These are phyloP conservation scores for Pardosa pseudoannulata DNA, from an alignment of 2,888 invertebrate species.

Conservation along the genomic window DNA sequence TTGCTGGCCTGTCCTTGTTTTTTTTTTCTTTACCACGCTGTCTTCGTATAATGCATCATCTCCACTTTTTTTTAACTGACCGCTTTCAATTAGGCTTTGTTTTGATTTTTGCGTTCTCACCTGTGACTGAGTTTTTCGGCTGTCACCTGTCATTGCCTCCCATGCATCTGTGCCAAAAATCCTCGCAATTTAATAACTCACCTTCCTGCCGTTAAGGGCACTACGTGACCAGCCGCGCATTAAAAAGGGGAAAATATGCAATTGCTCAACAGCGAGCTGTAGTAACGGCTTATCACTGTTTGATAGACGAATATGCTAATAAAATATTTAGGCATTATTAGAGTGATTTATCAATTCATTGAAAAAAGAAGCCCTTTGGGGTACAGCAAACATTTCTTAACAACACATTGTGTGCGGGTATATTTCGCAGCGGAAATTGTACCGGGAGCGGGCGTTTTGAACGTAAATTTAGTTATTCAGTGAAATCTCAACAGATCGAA, in stretches of 20 bases:
- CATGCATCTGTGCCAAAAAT: conserved; percentile 10
- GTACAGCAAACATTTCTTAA: no score
- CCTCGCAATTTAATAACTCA: conserved; percentile 4
- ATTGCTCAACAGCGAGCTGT: background rate
- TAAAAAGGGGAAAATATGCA: background rate
- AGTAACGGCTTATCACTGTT: background rate
- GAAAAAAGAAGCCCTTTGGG: no score
- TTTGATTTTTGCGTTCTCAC: conserved; percentile 11
- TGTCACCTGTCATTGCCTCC: conserved; percentile 9
- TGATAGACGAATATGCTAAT: background rate
- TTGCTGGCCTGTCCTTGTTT: conserved; percentile 6
- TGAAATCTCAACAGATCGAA: no score
- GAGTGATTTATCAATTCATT: no score
- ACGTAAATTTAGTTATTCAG: no score
- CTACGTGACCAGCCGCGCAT: background rate
- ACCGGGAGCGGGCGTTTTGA: no score
- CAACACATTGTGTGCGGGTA: no score
- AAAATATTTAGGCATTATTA: background rate
- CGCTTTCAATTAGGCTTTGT: background rate
- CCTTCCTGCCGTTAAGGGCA: background rate
- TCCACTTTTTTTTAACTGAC: no score
- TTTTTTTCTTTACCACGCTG: no score
- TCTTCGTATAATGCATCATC: background rate
- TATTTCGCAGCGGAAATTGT: no score
- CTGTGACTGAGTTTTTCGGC: background rate